Base-by-base conservation (phyloP, 2,888 invertebrate species). In the Archaeoteleia sp. region DNA sequence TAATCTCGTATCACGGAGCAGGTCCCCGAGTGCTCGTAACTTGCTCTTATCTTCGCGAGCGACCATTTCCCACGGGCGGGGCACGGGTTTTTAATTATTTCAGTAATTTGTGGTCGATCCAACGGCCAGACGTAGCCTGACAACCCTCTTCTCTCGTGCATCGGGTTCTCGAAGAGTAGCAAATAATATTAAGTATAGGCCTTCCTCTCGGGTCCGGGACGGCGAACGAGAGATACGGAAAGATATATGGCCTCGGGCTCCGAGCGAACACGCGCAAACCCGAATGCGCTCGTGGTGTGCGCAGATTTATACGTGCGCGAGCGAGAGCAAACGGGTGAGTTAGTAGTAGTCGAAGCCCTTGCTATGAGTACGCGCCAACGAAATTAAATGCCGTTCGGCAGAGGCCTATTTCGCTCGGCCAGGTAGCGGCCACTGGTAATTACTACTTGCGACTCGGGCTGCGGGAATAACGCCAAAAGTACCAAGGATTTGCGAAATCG, bases 391-490 rank as follows among this genome's bases (percentile, higher is more conserved):
- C 78, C 81, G 78, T 81, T 83, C 81, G 81, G 78, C 75, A 77
- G n/a, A n/a, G 79, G 83, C 82, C 82, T 82, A 82, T 83, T 82
- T 78, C 81, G 77, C 75, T 79, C 75, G 57, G 81, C 81, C 83
- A 85, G 85, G 84, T 84, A 85, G 85, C 84, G 82, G 84, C 85
- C 84, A 84, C 85, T 71, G 85, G 85, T 85, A 85, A 85, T 85
- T 85, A 84, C 85, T 81, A 82, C 83, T 82, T 81, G 74, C 62
- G 80, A 81, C 78, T 79, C 78, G 78, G 79, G 71, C 74, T 73
- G 74, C 74, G 69, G 63, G 75, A 78, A 77, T 75, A 68, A 75
- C 77, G 77, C 73, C 78, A 69, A 78, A 78, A 76, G 75, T 67
- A 73, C 65, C 72, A 73, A 60, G 66, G 67, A 74, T 77, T 78